These are phyloP conservation scores for Eueides isabella DNA, from an alignment of 1,140 invertebrate genomes.

Conservation along the genomic window DNA sequence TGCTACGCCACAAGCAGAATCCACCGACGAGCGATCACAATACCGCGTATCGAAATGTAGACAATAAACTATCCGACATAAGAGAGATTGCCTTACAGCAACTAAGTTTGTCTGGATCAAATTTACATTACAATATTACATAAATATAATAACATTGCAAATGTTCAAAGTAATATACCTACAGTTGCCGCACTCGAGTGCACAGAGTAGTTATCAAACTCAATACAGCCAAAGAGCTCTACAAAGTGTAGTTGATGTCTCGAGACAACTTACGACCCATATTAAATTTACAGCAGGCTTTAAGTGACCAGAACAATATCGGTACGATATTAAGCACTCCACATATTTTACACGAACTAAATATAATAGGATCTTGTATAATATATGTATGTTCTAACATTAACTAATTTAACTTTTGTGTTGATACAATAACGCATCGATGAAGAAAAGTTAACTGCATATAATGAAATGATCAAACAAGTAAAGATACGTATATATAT, in stretches of 20 bases:
- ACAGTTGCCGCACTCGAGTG: not conserved
- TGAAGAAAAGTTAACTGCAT: too few relatives aligned
- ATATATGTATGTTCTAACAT: not conserved
- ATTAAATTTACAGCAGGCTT: conserved; percentile 1
- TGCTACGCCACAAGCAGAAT: not conserved
- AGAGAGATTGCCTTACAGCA: not conserved
- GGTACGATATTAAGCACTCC: not conserved
- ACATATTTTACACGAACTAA: not conserved
- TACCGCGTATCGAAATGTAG: not conserved
- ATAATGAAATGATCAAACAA: too few relatives aligned
- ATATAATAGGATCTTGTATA: not conserved
- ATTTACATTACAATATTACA: not conserved
- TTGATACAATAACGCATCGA: not conserved
- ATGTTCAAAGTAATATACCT: not conserved
- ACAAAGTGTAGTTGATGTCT: not conserved
- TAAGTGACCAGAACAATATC: not conserved
- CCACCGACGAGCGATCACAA: too few relatives aligned
- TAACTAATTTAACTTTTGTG: not conserved
- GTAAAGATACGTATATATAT: too few relatives aligned
- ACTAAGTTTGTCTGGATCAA: not conserved
- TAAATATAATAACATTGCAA: not conserved
- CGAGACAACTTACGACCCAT: not conserved
- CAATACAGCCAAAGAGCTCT: not conserved
- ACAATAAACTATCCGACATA: not conserved
- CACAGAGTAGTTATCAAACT: not conserved